A percentile compares a stretch with the other conserved stretches of the same genome.
Conservation (phyloP, 2,797 vertebrate species). For the Rhinoraja longicauda region DNA sequence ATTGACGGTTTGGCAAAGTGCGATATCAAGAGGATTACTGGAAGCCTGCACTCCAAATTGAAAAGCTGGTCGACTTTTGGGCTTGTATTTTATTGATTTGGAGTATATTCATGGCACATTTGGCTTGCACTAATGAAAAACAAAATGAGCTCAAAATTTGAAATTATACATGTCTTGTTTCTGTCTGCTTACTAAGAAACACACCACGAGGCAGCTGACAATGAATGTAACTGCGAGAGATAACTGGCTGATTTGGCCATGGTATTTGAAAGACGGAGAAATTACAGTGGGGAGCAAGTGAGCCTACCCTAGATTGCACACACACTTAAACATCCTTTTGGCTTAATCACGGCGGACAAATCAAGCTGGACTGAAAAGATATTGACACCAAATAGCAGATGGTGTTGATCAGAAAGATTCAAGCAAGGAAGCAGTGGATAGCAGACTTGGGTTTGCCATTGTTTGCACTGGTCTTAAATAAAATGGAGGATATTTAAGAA, state of each 20-base stretch:
- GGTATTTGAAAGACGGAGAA: neutral
- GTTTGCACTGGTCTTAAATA: neutral
- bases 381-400: neutral
- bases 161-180: neutral
- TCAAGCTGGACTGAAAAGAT: neutral
- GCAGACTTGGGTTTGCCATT: neutral
- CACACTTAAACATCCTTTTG: neutral
- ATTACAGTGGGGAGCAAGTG: neutral
- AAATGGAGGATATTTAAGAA: neutral
- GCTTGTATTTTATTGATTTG: neutral
- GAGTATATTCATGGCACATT: neutral
- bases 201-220: neutral
- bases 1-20: neutral
- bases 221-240: neutral
- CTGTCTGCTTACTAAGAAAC: neutral
- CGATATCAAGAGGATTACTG: conserved; percentile 14
- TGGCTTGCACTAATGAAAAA: neutral
- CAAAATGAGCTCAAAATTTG: neutral
- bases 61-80: neutral
- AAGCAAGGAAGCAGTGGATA: no score
- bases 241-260: neutral
- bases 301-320: neutral
- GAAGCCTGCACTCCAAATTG: neutral
- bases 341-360: neutral
- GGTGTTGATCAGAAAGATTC: neutral